phyloP scores from a whole-genome alignment of 2,888 invertebrate species.

The Polydrusus cervinus region DNA sequence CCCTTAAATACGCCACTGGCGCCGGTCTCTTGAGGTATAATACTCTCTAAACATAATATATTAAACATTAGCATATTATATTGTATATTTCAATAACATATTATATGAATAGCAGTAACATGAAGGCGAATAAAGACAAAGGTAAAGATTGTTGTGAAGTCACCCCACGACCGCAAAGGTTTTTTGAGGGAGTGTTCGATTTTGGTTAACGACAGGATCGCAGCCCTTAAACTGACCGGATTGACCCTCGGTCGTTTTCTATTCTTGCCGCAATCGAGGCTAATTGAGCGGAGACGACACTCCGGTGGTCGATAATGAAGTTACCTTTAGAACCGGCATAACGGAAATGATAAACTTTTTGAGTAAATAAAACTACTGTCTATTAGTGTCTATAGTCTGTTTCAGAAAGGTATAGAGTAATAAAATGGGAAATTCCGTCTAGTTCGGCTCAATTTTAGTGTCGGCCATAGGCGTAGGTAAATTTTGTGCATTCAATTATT shows the following conservation, averaged over 20 bases:
- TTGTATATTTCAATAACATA: no score
- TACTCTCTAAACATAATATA: no score
- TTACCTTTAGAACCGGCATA: conserved; percentile 63
- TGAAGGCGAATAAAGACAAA: not conserved
- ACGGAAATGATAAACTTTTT: conserved; percentile 54
- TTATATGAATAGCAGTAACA: no score
- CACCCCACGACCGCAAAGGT: conserved; percentile 38
- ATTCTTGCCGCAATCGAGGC: conserved; percentile 73
- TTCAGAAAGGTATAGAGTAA: no score
- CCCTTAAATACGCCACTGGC: no score
- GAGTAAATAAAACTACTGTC: not conserved
- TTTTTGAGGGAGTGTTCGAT: conserved; percentile 45
- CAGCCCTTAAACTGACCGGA: conserved; percentile 25
- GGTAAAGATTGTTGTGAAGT: conserved; percentile 32
- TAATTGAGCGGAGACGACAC: conserved; percentile 75
- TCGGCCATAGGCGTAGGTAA: no score
- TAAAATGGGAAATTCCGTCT: no score
- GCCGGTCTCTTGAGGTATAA: no score
- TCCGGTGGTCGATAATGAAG: conserved; percentile 65
- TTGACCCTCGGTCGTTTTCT: conserved; percentile 57
- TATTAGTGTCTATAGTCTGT: no score
- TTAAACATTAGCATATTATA: no score
- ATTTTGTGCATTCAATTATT: no score
- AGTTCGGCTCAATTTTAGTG: no score
- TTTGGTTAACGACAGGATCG: conserved; percentile 44